A percentile compares a stretch with the other conserved stretches of the same genome.
Evolutionary conservation across 1,140 invertebrate species (phyloP).

Genomic region (Drosophila arawakana): DNA sequence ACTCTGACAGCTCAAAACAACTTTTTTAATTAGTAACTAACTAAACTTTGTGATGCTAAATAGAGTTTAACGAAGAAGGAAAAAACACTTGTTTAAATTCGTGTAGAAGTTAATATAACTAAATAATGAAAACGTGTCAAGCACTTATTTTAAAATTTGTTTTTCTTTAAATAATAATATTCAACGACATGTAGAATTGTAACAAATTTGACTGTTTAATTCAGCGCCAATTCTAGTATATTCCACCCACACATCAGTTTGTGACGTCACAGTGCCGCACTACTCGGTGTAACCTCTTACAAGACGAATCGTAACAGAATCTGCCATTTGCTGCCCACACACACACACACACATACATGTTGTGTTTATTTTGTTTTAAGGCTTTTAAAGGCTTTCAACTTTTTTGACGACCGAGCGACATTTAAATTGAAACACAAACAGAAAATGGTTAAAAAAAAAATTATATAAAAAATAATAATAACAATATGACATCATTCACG

Average conservation of each 20-base stretch:
- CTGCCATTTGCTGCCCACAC: constrained; percentile 38
- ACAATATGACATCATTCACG: constrained; percentile 64
- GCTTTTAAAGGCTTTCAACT: constrained; percentile 17
- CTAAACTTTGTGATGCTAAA: background rate
- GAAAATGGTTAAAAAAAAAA: constrained; percentile 3
- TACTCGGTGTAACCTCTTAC: background rate
- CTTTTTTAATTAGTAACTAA: background rate
- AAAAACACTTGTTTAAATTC: too few species aligned
- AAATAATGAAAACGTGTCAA: too few species aligned
- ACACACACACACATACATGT: constrained; percentile 35
- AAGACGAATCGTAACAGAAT: constrained; percentile 1
- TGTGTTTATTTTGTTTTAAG: constrained; percentile 52
- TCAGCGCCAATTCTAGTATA: background rate
- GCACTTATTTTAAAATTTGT: too few species aligned
- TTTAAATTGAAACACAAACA: constrained; percentile 54
- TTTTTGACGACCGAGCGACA: constrained; percentile 32
- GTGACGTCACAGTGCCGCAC: background rate
- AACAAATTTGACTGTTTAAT: background rate
- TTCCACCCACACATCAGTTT: background rate
- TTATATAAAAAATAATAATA: constrained; percentile 18
- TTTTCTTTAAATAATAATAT: too few species aligned
- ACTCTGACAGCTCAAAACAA: background rate
- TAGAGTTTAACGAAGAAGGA: too few species aligned
- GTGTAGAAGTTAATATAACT: too few species aligned
- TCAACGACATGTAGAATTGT: too few species aligned